Base-by-base conservation (phyloP, 2,888 invertebrate genomes). In the Cataglyphis livida region DNA sequence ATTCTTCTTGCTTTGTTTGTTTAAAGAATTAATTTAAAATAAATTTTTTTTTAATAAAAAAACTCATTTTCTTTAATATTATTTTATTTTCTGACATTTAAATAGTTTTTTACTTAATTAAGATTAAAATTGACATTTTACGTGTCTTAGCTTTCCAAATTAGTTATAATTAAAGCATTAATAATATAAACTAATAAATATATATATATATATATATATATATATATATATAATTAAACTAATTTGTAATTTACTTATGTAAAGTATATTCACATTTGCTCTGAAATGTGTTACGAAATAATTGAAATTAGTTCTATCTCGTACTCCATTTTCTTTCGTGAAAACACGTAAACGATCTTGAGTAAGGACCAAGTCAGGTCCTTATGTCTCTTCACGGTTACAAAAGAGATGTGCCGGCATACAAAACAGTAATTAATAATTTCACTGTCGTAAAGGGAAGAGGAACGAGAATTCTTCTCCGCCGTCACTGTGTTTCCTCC, bases 391-490 rank as follows among this genome's bases (percentile, higher is more conserved):
- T 90, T 85, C 86, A 86, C 88, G 88, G 84, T 89, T 68, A 62
- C 76, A 81, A 81, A 76, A 86, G 83, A 83, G 86, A 85, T 85
- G 84, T 83, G 85, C 82, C 85, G 85, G 85, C 85, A 84, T 90
- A 88, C 92, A 92, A 92, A 91, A 91, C 89, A 88, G 90, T 92
- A 92, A 92, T 92, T 92, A 92, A 92, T 92, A 92, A 92, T 92
- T 92, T 92, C 90, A 91, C 91, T 89, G 91, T 90, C 89, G 85
- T 90, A 87, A 91, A 90, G 87, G 54, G 82, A 83, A 83, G 62
- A 84, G 66, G 74, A 78, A 70, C 79, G 71, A 70, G 71, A 70
- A 81, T 66, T 74, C 76, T 76, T 15, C 21, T 68, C 64, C 65
- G 61, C 78, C 73, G 70, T 74, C 44, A 61, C 76, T 44, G 68